Percentiles rank a stretch among this genome's conserved stretches.
Evolutionary conservation across 1,140 invertebrate genomes (phyloP).

Genomic region (Trichonephila clavipes): DNA sequence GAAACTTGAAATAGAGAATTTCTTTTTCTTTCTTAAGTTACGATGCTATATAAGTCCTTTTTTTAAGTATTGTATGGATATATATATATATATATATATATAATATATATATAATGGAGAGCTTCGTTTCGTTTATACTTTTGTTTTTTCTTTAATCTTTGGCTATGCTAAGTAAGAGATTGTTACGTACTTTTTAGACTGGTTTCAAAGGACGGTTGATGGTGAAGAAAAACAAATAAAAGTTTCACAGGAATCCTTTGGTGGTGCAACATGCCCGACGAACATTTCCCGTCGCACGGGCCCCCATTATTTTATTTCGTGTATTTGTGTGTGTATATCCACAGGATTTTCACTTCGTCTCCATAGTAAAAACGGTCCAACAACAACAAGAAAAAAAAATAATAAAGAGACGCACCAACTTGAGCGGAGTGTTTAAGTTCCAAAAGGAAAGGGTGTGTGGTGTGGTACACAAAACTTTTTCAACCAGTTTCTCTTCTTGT

Average conservation of each 20-base stretch:
- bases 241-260: slow-evolving; percentile 60
- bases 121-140: not conserved
- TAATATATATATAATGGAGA: slow-evolving; percentile 31
- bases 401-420: slow-evolving; percentile 31
- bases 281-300: not conserved
- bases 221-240: slow-evolving; percentile 26
- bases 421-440: slow-evolving; percentile 44
- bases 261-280: not conserved
- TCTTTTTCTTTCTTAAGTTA: not conserved
- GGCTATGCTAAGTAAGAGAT: slow-evolving; percentile 61
- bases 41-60: not conserved
- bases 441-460: not conserved
- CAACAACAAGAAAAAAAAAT: not conserved
- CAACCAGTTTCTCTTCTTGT: slow-evolving; percentile 50
- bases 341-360: slow-evolving; percentile 39
- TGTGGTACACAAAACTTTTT: slow-evolving; percentile 63
- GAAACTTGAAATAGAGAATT: slow-evolving; percentile 9
- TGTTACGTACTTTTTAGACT: slow-evolving; percentile 58
- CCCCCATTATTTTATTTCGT: not conserved
- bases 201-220: slow-evolving; percentile 45
- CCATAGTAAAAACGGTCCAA: not conserved
- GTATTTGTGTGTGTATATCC: not conserved
- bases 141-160: not conserved
- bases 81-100: slow-evolving; percentile 34
- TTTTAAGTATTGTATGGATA: not conserved